Base-by-base conservation (phyloP, 2,888 invertebrate species). In the Dolichopus griseipennis region DNA sequence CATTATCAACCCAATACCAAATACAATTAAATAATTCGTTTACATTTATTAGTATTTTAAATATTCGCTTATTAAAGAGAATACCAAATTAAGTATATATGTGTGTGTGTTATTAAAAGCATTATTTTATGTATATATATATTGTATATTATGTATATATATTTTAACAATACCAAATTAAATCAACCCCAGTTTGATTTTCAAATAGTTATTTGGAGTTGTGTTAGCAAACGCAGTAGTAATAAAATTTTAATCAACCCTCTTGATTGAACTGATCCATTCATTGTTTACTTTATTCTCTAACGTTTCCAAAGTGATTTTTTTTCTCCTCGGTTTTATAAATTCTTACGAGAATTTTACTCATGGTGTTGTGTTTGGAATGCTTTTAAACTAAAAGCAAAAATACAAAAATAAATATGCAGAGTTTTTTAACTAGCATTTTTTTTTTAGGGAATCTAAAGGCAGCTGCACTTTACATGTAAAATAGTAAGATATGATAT, bases 221-320 rank as follows among this genome's bases (percentile, higher is more conserved):
- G 6, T 37, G 12, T 2, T 12, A 37, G 12, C 3, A 37, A 34
- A 5, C 3, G 37, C 27, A 27, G 27, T 5, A 27, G 27, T 27
- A 27, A 4, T 27, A 41, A 41, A 41, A 41, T 12, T 12, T 41
- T 12, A 41, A 41, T 12, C 15, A 52, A 52, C 52, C 52, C 52
- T 52, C 52, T 6, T 52, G 52, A 52, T 52, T 52, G n/a, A 52
- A 52, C 52, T 18, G 52, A 52, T 52, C 52, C n/a, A 15, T 52
- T 52, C 15, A n/a, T 52, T 52, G 6, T 9, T 52, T 52, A 6
- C 18, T 52, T 15, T n/a, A 18, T 27, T 27, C 27, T 52, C 52
- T 52, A 52, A 52, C 52, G 52, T 52, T 52, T 52, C 52, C 52
- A 52, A 52, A 52, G 52, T 12, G 52, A 52, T 52, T 52, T 52